Evolutionary conservation across 37 sponge, comb jelly and placozoan genomes (phyloP), one percentile per base, ranked within the genome.

Genomic region (Ephydatia muelleri): DNA sequence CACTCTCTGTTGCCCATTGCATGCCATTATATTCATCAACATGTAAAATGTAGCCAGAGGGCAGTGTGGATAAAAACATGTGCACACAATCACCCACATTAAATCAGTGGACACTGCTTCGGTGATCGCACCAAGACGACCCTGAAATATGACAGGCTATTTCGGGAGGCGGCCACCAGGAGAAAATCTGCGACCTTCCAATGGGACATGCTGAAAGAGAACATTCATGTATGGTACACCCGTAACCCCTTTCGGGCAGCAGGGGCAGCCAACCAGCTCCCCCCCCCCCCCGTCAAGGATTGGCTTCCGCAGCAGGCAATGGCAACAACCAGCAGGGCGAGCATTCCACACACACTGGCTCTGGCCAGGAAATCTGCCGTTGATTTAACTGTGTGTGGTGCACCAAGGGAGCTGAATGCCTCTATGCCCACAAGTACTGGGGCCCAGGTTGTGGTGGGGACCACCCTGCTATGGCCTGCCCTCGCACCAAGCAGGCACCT

Each of bases 371-470:
- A 69, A 40, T 49, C 68, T 30, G 49, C 74, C 74, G 84, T 67
- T 6, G 67, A 5, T 84, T 6, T 69, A 76, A 84, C n/a, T 34
- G 11, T 26, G 85, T 68, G n/a, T 2, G 32, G 5, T 84, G 85
- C 85, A 76, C 78, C 22, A 64, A 69, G 26, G 82, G 82, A 16
- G 77, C 76, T 25, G 43, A 43, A 43, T 84, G 85, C n/a, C n/a
- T n/a, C n/a, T n/a, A n/a, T 69, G 38, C 76, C 25, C 85, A 84
- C 70, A 40, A 36, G n/a, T 84, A 68, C 70, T 81, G 82, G 82
- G 49, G 70, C 72, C 78, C 28, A 12, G 38, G 47, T 68, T 84
- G 85, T 67, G 65, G 49, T n/a, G 76, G 84, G 30, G 38, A 57
- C 13, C 84, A 83, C 84, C 84, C 76, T 30, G 75, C 66, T 36